A percentile compares a stretch with the other conserved stretches of the same genome.
Evolutionary conservation across 2,113 vertebrate species (phyloP).

Genomic region (Cichladusa arquata): DNA sequence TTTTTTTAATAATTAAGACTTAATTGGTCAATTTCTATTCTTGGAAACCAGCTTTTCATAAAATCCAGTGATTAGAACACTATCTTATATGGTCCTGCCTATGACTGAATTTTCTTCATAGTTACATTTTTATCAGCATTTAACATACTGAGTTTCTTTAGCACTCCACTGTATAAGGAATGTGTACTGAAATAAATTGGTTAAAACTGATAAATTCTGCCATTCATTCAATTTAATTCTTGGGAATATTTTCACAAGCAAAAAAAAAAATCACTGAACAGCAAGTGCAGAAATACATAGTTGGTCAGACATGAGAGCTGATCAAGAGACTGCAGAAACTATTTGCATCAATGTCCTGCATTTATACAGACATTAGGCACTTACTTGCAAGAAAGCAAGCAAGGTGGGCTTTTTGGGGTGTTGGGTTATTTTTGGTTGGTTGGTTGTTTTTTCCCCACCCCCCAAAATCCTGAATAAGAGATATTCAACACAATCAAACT

Average conservation of each 20-base stretch:
- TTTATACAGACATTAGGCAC: background rate
- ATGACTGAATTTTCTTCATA: background rate
- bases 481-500: background rate
- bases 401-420: background rate
- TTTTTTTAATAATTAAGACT: background rate
- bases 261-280: background rate
- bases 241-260: background rate
- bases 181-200: background rate
- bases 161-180: background rate
- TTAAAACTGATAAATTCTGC: background rate
- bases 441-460: background rate
- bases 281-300: background rate
- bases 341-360: background rate
- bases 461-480: background rate
- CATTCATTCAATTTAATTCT: background rate
- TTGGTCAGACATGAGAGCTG: background rate
- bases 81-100: background rate
- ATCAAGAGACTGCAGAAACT: background rate
- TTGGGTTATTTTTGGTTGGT: background rate
- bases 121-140: background rate
- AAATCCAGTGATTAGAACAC: background rate
- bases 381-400: background rate
- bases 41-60: background rate
- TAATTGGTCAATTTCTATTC: background rate
- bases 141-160: background rate